These are phyloP conservation scores for Antigone vipio DNA, from an alignment of 2,113 vertebrate species.

Conservation along the genomic window DNA sequence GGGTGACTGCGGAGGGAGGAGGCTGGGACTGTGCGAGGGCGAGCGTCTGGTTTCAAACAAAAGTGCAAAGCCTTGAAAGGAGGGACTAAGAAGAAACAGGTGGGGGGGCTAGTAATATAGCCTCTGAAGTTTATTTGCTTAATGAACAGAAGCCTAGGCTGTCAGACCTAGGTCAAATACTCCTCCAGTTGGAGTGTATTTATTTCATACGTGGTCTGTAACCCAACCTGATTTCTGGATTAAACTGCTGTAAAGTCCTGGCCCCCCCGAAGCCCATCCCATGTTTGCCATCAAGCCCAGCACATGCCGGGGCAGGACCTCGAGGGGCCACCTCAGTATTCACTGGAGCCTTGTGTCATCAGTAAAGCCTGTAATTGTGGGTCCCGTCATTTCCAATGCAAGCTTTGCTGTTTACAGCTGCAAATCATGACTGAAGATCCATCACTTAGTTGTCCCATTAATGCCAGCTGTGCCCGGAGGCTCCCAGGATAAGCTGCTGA, in stretches of 20 bases:
- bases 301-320: constrained; percentile 13
- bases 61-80: constrained; percentile 37
- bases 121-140: constrained; percentile 23
- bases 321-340: not conserved
- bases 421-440: not conserved
- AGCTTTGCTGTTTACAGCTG: not conserved
- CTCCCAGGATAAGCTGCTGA: fast-evolving
- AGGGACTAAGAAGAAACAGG: constrained; percentile 41
- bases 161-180: constrained; percentile 54
- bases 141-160: constrained; percentile 20
- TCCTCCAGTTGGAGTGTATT: constrained; percentile 37
- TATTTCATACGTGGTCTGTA: constrained; percentile 39
- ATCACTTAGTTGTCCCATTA: not conserved
- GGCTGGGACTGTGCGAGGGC: not conserved
- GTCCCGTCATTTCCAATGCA: not conserved
- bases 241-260: not conserved
- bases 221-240: constrained; percentile 45
- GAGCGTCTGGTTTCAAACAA: not conserved
- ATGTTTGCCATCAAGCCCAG: not conserved
- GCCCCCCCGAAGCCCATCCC: not conserved
- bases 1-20: not conserved
- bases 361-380: constrained; percentile 16
- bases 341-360: not conserved
- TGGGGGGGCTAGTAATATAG: not conserved
- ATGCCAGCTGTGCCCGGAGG: fast-evolving